phyloP scores from a whole-genome alignment of 2,797 vertebrate genomes.

The Melanotaenia trifasciata region DNA sequence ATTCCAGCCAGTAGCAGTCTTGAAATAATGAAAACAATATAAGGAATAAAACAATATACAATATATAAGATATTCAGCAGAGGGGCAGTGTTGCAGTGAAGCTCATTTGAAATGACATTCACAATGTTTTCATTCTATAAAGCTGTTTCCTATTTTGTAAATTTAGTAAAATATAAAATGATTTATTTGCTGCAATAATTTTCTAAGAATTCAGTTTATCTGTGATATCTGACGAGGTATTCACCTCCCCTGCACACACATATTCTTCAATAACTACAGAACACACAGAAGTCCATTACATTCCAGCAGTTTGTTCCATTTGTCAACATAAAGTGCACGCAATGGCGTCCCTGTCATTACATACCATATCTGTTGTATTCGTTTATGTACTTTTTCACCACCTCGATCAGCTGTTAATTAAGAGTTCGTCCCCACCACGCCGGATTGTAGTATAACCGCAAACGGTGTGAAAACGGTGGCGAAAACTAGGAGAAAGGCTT shows the following conservation, averaged over 20 bases:
- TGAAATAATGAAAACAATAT: slow-evolving; percentile 52
- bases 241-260: background rate
- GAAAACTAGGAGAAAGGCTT: too few relatives aligned
- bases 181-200: background rate
- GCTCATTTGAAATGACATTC: slow-evolving; percentile 5
- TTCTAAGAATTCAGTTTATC: background rate
- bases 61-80: slow-evolving; percentile 4
- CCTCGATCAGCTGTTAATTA: too few relatives aligned
- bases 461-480: too few relatives aligned
- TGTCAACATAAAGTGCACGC: background rate
- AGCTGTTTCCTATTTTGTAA: background rate
- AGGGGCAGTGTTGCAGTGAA: background rate
- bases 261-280: background rate
- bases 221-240: background rate
- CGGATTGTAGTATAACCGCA: too few relatives aligned
- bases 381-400: too few relatives aligned
- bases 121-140: slow-evolving; percentile 11
- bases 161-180: slow-evolving; percentile 7
- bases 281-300: too few relatives aligned
- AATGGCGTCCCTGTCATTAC: too few relatives aligned
- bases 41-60: slow-evolving; percentile 14
- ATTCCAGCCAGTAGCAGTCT: slow-evolving; percentile 55
- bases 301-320: background rate
- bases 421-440: too few relatives aligned
- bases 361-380: too few relatives aligned